Evolutionary conservation across 2,888 invertebrate species (phyloP).

Genomic region (Epistrophella euchroma): DNA sequence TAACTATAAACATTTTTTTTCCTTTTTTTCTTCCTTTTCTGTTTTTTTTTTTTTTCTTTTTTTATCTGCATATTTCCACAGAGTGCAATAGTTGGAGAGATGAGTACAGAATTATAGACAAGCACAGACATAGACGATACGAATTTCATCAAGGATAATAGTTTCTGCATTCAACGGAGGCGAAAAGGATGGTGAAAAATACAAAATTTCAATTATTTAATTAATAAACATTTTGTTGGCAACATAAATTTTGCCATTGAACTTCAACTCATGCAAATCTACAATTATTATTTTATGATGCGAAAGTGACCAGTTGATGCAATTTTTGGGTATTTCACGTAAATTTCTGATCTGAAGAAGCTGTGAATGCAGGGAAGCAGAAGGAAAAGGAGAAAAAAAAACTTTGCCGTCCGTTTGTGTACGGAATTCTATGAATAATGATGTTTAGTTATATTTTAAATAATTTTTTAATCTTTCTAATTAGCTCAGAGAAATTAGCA

Average conservation of each 20-base stretch:
- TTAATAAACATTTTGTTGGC: conserved; percentile 55
- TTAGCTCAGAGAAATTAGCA: conserved; percentile 31
- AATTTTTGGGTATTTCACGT: neutral
- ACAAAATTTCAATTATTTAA: conserved; percentile 50
- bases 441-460: conserved; percentile 9
- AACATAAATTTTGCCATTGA: conserved; percentile 24
- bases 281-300: conserved; percentile 6
- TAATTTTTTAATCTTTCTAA: conserved; percentile 37
- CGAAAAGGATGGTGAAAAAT: neutral
- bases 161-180: conserved; percentile 9
- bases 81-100: conserved; percentile 86
- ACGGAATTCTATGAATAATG: neutral
- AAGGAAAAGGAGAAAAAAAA: neutral
- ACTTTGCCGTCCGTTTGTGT: conserved; percentile 29
- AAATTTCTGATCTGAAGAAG: neutral
- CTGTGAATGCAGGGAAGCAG: neutral
- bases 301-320: conserved; percentile 12
- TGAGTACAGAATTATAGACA: conserved; percentile 88
- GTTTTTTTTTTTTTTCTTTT: conserved; percentile 23
- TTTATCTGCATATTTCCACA: conserved; percentile 77
- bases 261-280: conserved; percentile 30
- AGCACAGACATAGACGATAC: conserved; percentile 27
- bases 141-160: conserved; percentile 51
- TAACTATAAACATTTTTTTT: conserved; percentile 48
- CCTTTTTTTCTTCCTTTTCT: conserved; percentile 43